phyloP scores from a whole-genome alignment of 2,888 invertebrate species.

The Aphidoletes aphidimyza region DNA sequence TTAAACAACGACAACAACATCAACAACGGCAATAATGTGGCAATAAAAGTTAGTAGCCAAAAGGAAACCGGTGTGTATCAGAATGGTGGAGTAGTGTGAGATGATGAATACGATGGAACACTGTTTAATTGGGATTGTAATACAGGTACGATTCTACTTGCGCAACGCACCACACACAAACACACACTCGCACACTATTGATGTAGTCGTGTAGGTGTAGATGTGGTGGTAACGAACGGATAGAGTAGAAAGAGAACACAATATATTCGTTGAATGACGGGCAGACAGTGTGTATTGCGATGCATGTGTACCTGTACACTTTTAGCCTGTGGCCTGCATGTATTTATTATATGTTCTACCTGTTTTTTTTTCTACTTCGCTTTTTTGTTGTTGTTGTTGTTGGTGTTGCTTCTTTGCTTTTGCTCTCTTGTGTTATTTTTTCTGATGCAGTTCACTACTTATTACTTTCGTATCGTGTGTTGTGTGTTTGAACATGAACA shows the following conservation, averaged over 20 bases:
- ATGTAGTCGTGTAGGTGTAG: background rate
- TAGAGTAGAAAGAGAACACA: background rate
- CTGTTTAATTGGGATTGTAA: constrained; percentile 6
- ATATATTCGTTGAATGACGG: constrained; percentile 26
- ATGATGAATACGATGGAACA: background rate
- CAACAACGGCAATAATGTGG: background rate
- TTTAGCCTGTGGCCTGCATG: constrained; percentile 49
- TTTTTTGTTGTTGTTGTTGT: background rate
- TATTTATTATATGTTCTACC: constrained; percentile 49
- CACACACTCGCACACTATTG: background rate
- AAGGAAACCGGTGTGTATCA: constrained; percentile 48
- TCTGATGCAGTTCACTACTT: background rate
- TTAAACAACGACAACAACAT: background rate
- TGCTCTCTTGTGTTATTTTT: background rate
- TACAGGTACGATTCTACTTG: background rate
- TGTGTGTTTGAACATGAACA: constrained; percentile 42
- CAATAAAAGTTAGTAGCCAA: background rate
- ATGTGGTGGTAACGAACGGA: background rate
- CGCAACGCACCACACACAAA: background rate
- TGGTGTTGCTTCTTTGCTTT: background rate
- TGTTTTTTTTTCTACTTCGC: background rate
- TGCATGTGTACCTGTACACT: constrained; percentile 49
- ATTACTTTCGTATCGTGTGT: background rate
- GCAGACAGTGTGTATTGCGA: constrained; percentile 19
- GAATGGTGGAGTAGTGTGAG: constrained; percentile 29